Base-by-base conservation (phyloP, 1,140 invertebrate species). In the Pseudoatta argentina region DNA sequence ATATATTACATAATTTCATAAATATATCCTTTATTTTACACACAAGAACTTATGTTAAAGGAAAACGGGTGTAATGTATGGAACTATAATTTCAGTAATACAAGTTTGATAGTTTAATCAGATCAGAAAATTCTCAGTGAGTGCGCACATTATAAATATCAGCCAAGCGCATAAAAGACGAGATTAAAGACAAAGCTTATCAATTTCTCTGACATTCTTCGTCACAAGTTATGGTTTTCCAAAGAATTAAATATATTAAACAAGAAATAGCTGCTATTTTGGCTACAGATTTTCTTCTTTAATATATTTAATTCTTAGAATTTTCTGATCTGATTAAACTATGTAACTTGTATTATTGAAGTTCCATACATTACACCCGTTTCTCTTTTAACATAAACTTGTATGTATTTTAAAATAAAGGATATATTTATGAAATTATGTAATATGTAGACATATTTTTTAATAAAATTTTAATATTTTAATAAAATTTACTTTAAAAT, bases 71-170 rank as follows among this genome's bases (percentile, higher is more conserved):
- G 14, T 79, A 44, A 51, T 78, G 75, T 64, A 78, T 78, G 55
- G 14, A 64, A 78, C 18, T 55, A 48, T 51, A 78, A 78, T 59
- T 64, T 64, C 2, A 18, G 24, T 77, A 64, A 77, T 63, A 34
- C 59, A 77, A 77, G 39, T 77, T 77, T 55, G 39, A 77, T 77
- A 77, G 57, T 77, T 77, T 77, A 77, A 77, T 77, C 57, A 55
- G 39, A 77, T 77, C 30, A 77, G 59, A 63, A 77, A 77, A 77
- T 77, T 77, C 21, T 44, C 16, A 48, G 21, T 51, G 59, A 63
- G 57, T 24, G 21, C 24, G 44, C 75, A 51, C 27, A 77, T 77
- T 77, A 77, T 76, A 59, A 64, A 77, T 39, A 39, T 77, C 59
- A 77, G n/a, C 14, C 16, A 24, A 77, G 75, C 59, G 2, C 16